Evolutionary conservation across 2,888 invertebrate genomes (phyloP).

Genomic region (Tetranychus piercei): DNA sequence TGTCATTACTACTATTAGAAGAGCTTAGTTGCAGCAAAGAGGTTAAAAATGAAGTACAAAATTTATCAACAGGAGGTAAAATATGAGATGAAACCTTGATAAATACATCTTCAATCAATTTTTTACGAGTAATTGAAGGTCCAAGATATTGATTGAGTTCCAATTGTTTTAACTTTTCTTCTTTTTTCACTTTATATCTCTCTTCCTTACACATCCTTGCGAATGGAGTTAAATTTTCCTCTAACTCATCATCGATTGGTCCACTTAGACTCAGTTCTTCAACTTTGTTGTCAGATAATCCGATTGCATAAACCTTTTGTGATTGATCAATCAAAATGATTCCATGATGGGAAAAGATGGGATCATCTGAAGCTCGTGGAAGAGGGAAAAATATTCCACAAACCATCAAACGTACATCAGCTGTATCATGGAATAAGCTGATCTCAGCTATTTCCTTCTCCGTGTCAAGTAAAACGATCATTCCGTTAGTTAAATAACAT

Average conservation of each 20-base stretch:
- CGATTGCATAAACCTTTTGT: conserved; percentile 16
- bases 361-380: not conserved
- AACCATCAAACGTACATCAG: not conserved
- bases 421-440: not conserved
- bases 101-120: conserved; percentile 21
- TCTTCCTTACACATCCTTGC: not conserved
- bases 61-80: conserved; percentile 18
- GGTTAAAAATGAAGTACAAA: conserved; percentile 12
- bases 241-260: conserved; percentile 2
- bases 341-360: not conserved
- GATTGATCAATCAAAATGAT: conserved; percentile 7
- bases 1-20: not conserved
- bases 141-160: conserved; percentile 5
- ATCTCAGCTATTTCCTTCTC: not conserved
- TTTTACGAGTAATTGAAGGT: not conserved
- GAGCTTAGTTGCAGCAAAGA: not conserved
- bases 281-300: not conserved
- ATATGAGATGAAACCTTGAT: conserved; percentile 21
- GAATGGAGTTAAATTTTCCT: not conserved
- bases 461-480: not conserved
- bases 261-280: not conserved
- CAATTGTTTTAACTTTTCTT: conserved; percentile 1
- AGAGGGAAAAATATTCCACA: not conserved
- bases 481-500: not conserved
- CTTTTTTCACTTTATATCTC: not conserved